Percentiles rank a stretch among this genome's conserved stretches.
Conservation (phyloP, 2,888 invertebrate species). For the Cryptosula pallasiana region DNA sequence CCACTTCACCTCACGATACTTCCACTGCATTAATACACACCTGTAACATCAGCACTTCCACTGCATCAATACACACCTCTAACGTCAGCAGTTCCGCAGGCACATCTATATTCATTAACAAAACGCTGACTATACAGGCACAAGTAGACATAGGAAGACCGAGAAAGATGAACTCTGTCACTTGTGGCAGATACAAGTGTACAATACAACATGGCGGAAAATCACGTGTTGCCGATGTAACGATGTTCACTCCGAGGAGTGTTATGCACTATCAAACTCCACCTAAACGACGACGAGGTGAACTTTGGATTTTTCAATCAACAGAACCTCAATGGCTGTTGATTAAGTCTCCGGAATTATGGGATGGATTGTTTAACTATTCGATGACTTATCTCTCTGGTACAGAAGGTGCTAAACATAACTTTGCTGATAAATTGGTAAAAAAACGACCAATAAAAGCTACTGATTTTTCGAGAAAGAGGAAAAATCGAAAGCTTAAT, state of each 20-base stretch:
- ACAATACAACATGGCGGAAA: not conserved
- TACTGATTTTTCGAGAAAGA: not conserved
- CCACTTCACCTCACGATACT: too few species aligned
- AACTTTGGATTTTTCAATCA: not conserved
- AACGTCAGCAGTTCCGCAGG: too few species aligned
- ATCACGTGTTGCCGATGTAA: not conserved
- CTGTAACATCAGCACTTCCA: too few species aligned
- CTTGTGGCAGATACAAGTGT: not conserved
- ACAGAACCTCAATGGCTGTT: not conserved
- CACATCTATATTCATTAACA: too few species aligned
- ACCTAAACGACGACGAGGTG: not conserved
- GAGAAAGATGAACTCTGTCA: too few species aligned
- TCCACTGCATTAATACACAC: too few species aligned
- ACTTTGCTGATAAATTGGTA: not conserved
- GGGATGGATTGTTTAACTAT: not conserved
- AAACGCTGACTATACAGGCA: too few species aligned
- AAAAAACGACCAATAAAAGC: not conserved
- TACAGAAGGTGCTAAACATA: not conserved
- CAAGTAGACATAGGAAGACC: too few species aligned
- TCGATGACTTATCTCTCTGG: not conserved
- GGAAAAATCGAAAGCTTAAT: not conserved
- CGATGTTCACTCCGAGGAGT: not conserved
- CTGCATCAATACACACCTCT: too few species aligned
- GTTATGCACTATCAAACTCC: not conserved
- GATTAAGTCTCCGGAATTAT: not conserved